Evolutionary conservation across 2,113 vertebrate species (phyloP), one percentile per base, ranked within the genome.

Genomic region (Asarcornis scutulata): DNA sequence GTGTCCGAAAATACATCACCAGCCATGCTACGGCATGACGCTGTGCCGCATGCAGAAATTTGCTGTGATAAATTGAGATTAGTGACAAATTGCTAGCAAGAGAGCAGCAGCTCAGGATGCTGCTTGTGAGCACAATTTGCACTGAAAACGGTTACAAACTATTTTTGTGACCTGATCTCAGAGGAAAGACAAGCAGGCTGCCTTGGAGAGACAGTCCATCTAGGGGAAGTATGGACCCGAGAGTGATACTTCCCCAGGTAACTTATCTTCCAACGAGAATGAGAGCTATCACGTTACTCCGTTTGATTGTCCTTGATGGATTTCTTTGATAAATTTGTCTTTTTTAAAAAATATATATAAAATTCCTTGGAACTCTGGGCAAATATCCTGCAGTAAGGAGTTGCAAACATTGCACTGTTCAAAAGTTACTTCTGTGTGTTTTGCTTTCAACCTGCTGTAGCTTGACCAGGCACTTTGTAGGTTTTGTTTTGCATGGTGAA

Each of bases 331-430:
- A 60, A 96, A 89, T 83, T 32, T 14, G 9, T 22, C 32, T 7
- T 44, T 32, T 7, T 18, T 16, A 4, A 44, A 48, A 48, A 22
- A 48, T 6, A 11, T 21, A 21, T 0, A 1, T 0, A 8, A 12
- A 46, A 73, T 86, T 83, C 83, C 79, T 62, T 18, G 5, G 59
- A 88, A 77, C 90, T 96, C 92, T 66, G 85, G 94, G 96, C 96
- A 97, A 95, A 96, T 91, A 90, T 90, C 96, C 92, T 67, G 88
- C 92, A 42, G 5, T 18, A 9, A 63, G 77, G 85, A 93, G 79
- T 4, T 48, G 67, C 72, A 90, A 69, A 76, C 6, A 1, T 72
- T 38, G 63, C 69, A 76, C 38, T 6, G 20, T 31, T 58, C 1
- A 4, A 21, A 82, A 46, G 32, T 29, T 0, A 31, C 42, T 4